Conservation (phyloP, 1,140 invertebrate species). For the Danaus plexippus region DNA sequence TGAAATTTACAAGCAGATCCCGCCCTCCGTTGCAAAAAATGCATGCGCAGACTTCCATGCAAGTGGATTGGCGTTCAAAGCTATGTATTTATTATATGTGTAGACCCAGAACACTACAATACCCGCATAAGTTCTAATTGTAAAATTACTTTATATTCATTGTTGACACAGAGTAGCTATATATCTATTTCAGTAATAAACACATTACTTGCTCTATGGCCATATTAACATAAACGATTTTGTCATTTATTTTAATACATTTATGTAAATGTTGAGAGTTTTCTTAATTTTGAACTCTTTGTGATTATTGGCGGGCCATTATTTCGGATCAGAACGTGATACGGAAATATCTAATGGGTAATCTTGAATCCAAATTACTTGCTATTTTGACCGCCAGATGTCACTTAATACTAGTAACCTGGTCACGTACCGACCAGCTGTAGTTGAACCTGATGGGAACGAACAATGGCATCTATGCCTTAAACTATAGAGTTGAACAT, state of each 20-base stretch:
- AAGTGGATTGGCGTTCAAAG: conserved; percentile 32
- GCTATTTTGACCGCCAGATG: conserved; percentile 49
- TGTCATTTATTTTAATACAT: too few relatives aligned
- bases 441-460: conserved; percentile 14
- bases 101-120: conserved; percentile 10
- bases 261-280: too few relatives aligned
- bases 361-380: conserved; percentile 33
- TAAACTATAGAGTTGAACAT: conserved; percentile 22
- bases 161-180: too few relatives aligned
- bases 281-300: too few relatives aligned
- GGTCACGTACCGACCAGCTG: conserved; percentile 41
- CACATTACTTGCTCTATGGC: too few relatives aligned
- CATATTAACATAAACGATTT: too few relatives aligned
- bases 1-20: conserved; percentile 8
- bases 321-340: conserved; percentile 19
- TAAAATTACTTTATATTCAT: conserved; percentile 12
- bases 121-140: conserved; percentile 21
- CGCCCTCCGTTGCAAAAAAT: conserved; percentile 34
- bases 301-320: too few relatives aligned
- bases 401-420: conserved; percentile 39
- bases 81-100: conserved; percentile 18
- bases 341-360: conserved; percentile 32
- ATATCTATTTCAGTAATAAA: too few relatives aligned
- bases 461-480: conserved; percentile 13
- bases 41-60: conserved; percentile 19